Conservation (phyloP, 2,797 vertebrate species). For the Cirrhinus molitorella region DNA sequence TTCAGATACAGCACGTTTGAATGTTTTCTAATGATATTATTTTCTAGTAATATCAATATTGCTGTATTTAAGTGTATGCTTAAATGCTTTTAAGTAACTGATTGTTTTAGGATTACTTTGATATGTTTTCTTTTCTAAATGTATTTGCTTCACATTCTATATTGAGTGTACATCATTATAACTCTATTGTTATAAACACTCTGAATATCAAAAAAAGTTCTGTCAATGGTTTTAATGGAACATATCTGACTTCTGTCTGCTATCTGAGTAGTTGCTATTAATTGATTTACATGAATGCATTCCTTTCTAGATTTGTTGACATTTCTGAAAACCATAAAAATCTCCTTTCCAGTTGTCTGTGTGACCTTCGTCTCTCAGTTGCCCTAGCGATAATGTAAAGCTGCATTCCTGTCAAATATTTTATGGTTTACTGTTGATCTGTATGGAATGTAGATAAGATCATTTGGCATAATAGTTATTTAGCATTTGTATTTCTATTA, state of each 20-base stretch:
- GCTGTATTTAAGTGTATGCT: not conserved
- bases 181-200: not conserved
- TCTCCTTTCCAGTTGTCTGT: not conserved
- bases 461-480: too few species aligned
- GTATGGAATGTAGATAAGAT: not conserved
- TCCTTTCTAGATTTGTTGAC: not conserved
- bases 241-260: not conserved
- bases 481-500: not conserved
- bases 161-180: not conserved
- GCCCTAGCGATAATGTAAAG: not conserved
- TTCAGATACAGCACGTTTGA: not conserved
- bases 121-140: not conserved
- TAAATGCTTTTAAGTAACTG: not conserved
- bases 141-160: not conserved
- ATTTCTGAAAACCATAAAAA: conserved; percentile 24
- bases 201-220: not conserved
- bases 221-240: not conserved
- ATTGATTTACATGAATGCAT: not conserved
- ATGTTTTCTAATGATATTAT: not conserved
- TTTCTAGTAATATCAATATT: not conserved
- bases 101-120: conserved; percentile 1
- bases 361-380: not conserved
- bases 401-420: not conserved
- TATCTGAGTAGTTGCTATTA: not conserved
- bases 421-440: not conserved